Base-by-base conservation (phyloP, 2,113 vertebrate species). In the Clupea harengus region DNA sequence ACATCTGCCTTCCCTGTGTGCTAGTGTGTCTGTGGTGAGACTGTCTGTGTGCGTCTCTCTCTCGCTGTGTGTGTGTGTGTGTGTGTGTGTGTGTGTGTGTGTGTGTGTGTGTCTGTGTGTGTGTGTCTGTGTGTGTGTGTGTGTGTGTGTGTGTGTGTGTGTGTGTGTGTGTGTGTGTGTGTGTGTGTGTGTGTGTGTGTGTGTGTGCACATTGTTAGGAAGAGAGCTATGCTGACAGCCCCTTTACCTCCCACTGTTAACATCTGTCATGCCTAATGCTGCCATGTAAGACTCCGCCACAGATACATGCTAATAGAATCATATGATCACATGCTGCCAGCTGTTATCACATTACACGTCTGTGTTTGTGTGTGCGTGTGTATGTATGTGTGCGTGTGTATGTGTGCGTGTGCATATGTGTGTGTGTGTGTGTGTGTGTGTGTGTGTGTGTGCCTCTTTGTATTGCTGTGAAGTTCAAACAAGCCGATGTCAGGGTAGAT, bases 191-290 rank as follows among this genome's bases (percentile, higher is more conserved):
- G 39, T 64, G 52, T 67, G 45, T 49, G 45, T 25, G 25, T 45
- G n/a, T 44, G 44, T 84, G 78, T 87, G 64, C 91, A 91, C 93
- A 89, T 93, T 94, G 95, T 93, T 95, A 92, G 94, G 92, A 78
- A 4, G 72, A 78, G 72, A 78, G 72, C 72, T 78, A 78, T 96
- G 96, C 96, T 97, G 96, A 95, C 96, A 95, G 94, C 95, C 96
- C 94, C 95, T 96, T 95, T 94, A 94, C 93, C 96, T 96, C 95
- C 95, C 90, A 95, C 93, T 95, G 95, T 95, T 95, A 97, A 97
- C 97, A 98, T 97, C 97, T 98, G 97, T 96, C 91, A 83, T 84
- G 85, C 89, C 92, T 92, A 93, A 90, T 45, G 49, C 83, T 87
- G 87, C 89, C 89, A 89, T 89, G 91, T 89, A 45, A 82, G 90